A percentile compares a stretch with the other conserved stretches of the same genome.
These are phyloP conservation scores for Himalopsyche anomala DNA, from an alignment of 2,888 invertebrate genomes.

Conservation along the genomic window DNA sequence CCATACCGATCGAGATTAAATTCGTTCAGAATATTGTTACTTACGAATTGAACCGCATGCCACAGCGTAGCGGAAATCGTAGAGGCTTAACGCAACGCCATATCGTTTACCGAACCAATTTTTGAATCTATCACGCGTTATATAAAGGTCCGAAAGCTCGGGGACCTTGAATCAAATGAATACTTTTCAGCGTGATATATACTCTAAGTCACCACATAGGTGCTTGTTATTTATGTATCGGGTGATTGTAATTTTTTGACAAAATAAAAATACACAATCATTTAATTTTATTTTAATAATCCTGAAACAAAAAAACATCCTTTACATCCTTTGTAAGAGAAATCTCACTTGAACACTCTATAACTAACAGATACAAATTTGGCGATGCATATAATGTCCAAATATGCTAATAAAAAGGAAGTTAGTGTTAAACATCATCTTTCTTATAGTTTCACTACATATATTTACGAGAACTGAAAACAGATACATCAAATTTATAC, in stretches of 20 bases:
- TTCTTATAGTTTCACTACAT: too few species aligned
- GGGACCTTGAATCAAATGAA: slow-evolving; percentile 56
- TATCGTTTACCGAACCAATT: slow-evolving; percentile 35
- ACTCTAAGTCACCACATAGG: slow-evolving; percentile 16
- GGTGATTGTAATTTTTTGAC: slow-evolving; percentile 12
- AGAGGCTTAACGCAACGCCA: neutral
- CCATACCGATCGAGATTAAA: neutral
- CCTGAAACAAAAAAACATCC: too few species aligned
- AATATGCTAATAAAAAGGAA: too few species aligned
- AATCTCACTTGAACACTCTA: too few species aligned
- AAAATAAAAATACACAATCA: too few species aligned
- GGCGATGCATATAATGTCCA: too few species aligned
- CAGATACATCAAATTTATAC: too few species aligned
- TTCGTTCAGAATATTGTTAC: neutral
- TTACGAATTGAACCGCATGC: neutral
- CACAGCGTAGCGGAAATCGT: slow-evolving; percentile 1
- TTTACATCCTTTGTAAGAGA: too few species aligned
- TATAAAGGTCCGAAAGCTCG: slow-evolving; percentile 25
- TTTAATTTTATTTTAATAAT: too few species aligned
- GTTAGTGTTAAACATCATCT: too few species aligned
- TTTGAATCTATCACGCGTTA: slow-evolving; percentile 49
- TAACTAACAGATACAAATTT: too few species aligned
- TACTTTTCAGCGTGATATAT: slow-evolving; percentile 53
- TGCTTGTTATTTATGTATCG: slow-evolving; percentile 32
- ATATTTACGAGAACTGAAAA: too few species aligned